These are phyloP conservation scores for Macrotis lagotis DNA, from an alignment of 2,113 vertebrate species.

Conservation along the genomic window DNA sequence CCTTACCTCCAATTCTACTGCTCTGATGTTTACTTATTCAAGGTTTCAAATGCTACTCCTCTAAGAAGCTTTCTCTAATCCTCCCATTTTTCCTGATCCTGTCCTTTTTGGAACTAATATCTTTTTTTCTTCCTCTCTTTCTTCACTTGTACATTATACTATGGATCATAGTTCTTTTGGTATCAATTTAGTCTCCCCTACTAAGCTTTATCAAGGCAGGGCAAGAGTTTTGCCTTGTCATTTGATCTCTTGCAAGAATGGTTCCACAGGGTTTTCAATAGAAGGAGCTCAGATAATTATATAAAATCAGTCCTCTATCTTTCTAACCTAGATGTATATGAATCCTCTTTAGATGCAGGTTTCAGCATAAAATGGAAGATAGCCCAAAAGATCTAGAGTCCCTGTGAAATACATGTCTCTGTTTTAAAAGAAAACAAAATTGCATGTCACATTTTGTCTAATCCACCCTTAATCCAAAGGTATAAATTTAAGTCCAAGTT, in stretches of 20 bases:
- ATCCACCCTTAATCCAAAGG: not conserved
- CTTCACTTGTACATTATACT: not conserved
- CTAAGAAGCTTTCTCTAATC: not conserved
- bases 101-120: not conserved
- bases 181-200: not conserved
- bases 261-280: not conserved
- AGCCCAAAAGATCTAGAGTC: rapidly evolving
- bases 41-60: not conserved
- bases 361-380: not conserved
- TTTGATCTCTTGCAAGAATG: not conserved
- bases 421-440: not conserved
- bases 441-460: not conserved
- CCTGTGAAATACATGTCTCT: not conserved
- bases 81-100: not conserved
- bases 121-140: not conserved
- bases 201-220: not conserved
- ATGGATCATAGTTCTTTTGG: not conserved
- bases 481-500: not conserved
- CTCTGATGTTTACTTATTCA: not conserved
- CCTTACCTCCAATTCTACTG: not conserved
- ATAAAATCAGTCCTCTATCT: not conserved
- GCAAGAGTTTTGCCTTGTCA: not conserved
- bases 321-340: not conserved
- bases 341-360: not conserved
- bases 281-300: not conserved